Evolutionary conservation across 2,797 vertebrate genomes (phyloP).

Genomic region (Gymnopithys bicolor): DNA sequence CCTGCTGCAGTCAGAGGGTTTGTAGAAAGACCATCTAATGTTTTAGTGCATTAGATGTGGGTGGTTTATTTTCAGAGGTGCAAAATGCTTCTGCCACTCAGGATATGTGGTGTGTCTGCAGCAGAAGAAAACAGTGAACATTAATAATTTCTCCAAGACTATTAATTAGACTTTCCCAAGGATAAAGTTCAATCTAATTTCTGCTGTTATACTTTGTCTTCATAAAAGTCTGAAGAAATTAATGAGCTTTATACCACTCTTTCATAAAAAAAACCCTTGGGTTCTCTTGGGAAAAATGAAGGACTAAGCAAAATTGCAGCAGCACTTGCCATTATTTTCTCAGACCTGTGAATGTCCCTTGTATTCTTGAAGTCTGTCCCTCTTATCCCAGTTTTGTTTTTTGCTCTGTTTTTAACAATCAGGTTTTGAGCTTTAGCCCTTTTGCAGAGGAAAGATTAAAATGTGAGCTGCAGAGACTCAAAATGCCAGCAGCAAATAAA

Average conservation of each 20-base stretch:
- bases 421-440: neutral
- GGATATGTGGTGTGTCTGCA: neutral
- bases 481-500: neutral
- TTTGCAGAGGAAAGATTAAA: neutral
- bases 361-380: neutral
- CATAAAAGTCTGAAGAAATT: conserved; percentile 21
- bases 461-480: neutral
- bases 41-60: neutral
- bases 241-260: neutral
- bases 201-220: conserved; percentile 6
- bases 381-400: neutral
- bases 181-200: conserved; percentile 29
- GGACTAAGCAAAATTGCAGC: neutral
- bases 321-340: neutral
- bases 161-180: conserved; percentile 26
- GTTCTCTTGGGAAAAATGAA: neutral
- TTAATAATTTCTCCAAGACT: neutral
- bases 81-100: neutral
- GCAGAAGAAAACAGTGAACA: neutral
- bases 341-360: neutral
- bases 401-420: neutral
- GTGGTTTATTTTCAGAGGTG: neutral
- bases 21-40: accelerated
- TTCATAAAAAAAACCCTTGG: neutral
- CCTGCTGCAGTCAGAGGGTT: neutral